Percentiles rank a stretch among this genome's conserved stretches.
Conservation (phyloP, 2,113 vertebrate species). For the Engraulis encrasicolus region DNA sequence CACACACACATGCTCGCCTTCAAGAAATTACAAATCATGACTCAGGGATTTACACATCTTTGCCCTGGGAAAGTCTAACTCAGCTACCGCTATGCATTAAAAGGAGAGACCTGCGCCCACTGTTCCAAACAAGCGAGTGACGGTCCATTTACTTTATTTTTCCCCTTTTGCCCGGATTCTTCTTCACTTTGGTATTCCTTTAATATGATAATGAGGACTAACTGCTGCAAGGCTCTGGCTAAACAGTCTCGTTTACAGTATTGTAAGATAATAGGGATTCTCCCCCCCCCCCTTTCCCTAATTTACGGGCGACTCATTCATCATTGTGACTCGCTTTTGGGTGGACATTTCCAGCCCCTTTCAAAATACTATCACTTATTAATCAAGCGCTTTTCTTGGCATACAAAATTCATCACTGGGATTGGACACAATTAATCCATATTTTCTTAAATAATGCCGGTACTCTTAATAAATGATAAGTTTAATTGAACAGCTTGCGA, state of each 20-base stretch:
- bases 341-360: slow-evolving; percentile 62
- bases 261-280: neutral
- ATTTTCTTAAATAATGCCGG: slow-evolving; percentile 44
- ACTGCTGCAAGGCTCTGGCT: slow-evolving; percentile 29
- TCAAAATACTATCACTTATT: slow-evolving; percentile 69
- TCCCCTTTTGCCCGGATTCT: neutral
- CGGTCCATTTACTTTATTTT: neutral
- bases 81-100: neutral
- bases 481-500: neutral
- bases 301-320: neutral
- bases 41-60: neutral
- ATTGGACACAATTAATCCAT: slow-evolving; percentile 50
- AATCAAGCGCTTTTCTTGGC: slow-evolving; percentile 64
- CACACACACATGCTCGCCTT: too few relatives aligned
- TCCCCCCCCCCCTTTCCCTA: neutral
- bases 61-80: neutral
- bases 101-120: neutral
- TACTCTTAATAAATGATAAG: slow-evolving; percentile 9
- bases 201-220: slow-evolving; percentile 47
- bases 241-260: slow-evolving; percentile 13
- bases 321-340: slow-evolving; percentile 23
- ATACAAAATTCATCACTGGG: slow-evolving; percentile 69
- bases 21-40: slow-evolving; percentile 13
- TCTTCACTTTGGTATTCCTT: slow-evolving; percentile 19
- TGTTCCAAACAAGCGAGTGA: neutral